Evolutionary conservation across 2,888 invertebrate species (phyloP), one percentile per base, ranked within the genome.

Genomic region (Epirrhoe alternata): DNA sequence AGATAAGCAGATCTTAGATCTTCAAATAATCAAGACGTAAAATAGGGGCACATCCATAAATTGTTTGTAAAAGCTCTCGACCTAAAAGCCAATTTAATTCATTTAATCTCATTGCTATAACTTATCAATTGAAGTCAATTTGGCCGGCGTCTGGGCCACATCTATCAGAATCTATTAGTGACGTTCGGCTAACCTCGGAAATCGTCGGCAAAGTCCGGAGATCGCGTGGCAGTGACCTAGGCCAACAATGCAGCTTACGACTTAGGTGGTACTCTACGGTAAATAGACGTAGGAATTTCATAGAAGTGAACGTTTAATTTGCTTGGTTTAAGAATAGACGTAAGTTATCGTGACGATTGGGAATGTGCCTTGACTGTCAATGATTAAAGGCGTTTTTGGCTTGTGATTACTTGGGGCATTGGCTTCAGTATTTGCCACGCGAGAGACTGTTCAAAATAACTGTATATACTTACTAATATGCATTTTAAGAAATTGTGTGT

Each of bases 181-280:
- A 69, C 70, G 74, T 68, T 84, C 84, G 84, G 82, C 63, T 70
- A 71, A 70, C 72, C 71, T 86, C 85, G 86, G 78, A 58, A n/a
- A 53, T 64, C 64, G 55, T 82, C 84, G 85, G 78, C 71, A 66
- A 74, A 64, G 75, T 68, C 80, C 87, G 85, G 75, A 70, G 72
- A 71, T 79, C 82, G 75, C 79, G 61, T 69, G 71, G 69, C 83
- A 89, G 81, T 88, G 89, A 89, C 89, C 89, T 87, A 87, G 80
- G 68, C 64, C 52, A 64, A 64, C 63, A 51, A 47, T 58, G 56
- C 45, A 63, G 24, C 24, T 17, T 49, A 56, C 31, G 38, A 60
- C 54, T 38, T 56, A 61, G 47, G 24, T 31, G 38, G 58, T 68
- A 59, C 57, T 66, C 55, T 67, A 67, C 47, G 52, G 52, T 52